These are phyloP conservation scores for Dilophus febrilis DNA, from an alignment of 2,888 invertebrate species.

Conservation along the genomic window DNA sequence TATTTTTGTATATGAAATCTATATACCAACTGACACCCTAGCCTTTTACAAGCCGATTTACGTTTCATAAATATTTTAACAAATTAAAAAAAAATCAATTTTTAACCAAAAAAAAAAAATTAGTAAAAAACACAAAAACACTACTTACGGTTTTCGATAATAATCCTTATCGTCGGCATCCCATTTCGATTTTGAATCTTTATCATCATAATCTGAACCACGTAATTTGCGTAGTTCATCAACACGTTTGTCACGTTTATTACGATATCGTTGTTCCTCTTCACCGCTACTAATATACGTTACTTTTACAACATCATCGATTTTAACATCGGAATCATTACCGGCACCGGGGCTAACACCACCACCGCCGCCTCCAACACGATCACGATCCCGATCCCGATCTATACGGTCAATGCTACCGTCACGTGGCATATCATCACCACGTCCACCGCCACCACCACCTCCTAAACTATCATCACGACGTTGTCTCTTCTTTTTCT, in stretches of 20 bases:
- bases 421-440: neutral
- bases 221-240: constrained; percentile 1
- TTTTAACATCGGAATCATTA: constrained; percentile 3
- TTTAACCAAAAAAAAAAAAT: no score
- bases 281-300: constrained; percentile 4
- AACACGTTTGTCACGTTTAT: neutral
- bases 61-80: no score
- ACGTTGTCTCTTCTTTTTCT: constrained; percentile 1
- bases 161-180: constrained; percentile 6
- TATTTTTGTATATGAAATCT: no score
- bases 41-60: no score
- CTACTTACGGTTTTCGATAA: constrained; percentile 5
- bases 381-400: neutral
- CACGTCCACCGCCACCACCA: neutral
- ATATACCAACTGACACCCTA: no score
- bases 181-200: constrained; percentile 7
- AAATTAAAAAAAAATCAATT: no score
- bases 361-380: neutral
- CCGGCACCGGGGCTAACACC: neutral
- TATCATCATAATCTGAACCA: neutral
- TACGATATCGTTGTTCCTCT: neutral
- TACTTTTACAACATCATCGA: constrained; percentile 2
- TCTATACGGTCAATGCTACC: neutral
- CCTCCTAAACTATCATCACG: neutral
- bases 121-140: no score